Base-by-base conservation (phyloP, 2,797 vertebrate genomes). In the Parambassis ranga region DNA sequence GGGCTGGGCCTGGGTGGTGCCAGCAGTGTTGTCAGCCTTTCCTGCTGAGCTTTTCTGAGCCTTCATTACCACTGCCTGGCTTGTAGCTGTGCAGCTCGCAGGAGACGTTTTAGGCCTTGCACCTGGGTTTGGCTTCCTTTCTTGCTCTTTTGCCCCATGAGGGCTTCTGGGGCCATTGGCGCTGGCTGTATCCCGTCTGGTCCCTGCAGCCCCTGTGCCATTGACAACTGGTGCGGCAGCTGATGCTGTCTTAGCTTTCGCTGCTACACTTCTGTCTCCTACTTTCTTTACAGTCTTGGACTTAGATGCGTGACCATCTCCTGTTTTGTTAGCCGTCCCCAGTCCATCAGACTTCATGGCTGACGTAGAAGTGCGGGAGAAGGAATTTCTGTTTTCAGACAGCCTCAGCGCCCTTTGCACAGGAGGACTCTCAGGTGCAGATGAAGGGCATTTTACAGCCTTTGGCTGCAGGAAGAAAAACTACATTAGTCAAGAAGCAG, bases 291-390 rank as follows among this genome's bases (percentile, higher is more conserved):
- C 79, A 57, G 83, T 91, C 82, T 94, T 96, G n/a, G 90, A 91
- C 59, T 93, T 94, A 49, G 92, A 61, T 31, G 94, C 71, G 23
- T 91, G 90, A 47, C 89, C 86, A 24, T 95, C 95, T 68, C 88
- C 89, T 42, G 89, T 60, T 87, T 94, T 97, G 80, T 72, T 92
- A 53, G 91, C 92, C 43, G 94, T 89, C 69, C 92, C 94, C 82
- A 96, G 87, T 70, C 92, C 94, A 90, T 99, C 97, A n/a, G 97
- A 98, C 93, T 98, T 98, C 97, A 99, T 99, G 92, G 88, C 82
- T 71, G 86, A 83, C 72, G 86, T 64, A 47, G 81, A 77, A 53
- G 83, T 72, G 71, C 48, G 69, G 68, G 82, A 72, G 78, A 83
- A 80, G 19, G 81, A 60, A 58, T 81, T 85, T 59, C 71, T 4